Base-by-base conservation (phyloP, 2,888 invertebrate genomes). In the Troilus luridus region DNA sequence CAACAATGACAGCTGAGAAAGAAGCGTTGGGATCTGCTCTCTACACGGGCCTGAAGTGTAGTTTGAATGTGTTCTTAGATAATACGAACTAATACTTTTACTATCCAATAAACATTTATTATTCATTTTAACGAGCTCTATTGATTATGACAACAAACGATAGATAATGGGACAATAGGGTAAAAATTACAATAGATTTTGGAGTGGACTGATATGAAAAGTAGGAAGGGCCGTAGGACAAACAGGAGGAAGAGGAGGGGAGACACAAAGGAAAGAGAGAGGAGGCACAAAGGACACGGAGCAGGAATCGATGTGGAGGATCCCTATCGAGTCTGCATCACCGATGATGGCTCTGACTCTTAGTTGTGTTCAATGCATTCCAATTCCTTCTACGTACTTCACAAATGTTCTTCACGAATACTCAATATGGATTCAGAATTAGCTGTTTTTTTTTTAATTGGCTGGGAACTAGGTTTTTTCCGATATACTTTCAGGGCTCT, bases 111-210 rank as follows among this genome's bases (percentile, higher is more conserved):
- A 41, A 41, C 41, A 41, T 41, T 41, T 41, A 41, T 41, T 3
- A 41, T 41, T 41, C 41, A 41, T 41, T 41, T 41, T 41, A 41
- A 41, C 1, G 41, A 24, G 14, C 12, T 24, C 14, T 12, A 14
- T 24, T 9, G 72, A 77, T 77, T 77, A 77, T 77, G 11, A 7
- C 72, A 77, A 41, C 72, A 77, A 27, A 41, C 72, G 1, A 41
- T 41, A 41, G 27, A 77, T 77, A 41, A 77, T 77, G 17, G 72
- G 17, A 27, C 27, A 77, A 77, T 41, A 19, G 72, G 41, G 72
- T 41, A 77, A 77, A 19, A 77, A 77, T 77, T 77, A 77, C 72
- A 77, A 77, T 77, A 77, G 72, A 77, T 77, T 24, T 77, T 77
- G 41, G 72, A 41, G 72, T 41, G 19, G 72, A 77, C 72, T 77